Evolutionary conservation across 1,140 invertebrate genomes (phyloP).

Genomic region (Helicorthomorpha holstii): DNA sequence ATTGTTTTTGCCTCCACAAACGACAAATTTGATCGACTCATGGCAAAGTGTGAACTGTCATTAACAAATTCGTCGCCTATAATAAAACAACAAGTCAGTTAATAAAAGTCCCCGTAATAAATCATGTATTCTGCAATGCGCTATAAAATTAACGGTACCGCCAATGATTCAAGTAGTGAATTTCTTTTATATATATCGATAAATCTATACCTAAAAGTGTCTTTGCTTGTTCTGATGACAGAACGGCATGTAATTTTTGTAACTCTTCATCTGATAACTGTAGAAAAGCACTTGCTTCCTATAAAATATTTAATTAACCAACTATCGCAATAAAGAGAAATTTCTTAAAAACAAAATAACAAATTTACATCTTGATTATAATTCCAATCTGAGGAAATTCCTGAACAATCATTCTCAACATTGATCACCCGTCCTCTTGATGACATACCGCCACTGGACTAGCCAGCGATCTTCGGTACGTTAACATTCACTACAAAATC

Average conservation of each 20-base stretch:
- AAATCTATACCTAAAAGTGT: conserved; percentile 38
- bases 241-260: conserved; percentile 34
- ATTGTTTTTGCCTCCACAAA: neutral
- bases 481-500: no score
- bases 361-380: neutral
- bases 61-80: neutral
- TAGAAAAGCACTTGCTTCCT: conserved; percentile 28
- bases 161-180: neutral
- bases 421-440: no score
- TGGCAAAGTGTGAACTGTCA: neutral
- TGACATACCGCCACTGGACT: no score
- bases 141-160: neutral
- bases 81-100: no score
- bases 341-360: neutral
- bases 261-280: conserved; percentile 39
- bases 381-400: no score
- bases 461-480: no score
- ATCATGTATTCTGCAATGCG: no score
- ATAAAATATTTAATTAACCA: neutral
- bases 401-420: no score
- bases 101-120: no score
- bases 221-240: conserved; percentile 38
- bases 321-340: neutral
- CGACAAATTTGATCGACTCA: neutral
- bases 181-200: neutral